Base-by-base conservation (phyloP, 64 coral and sea anemone species). In the Cladopsammia gracilis region DNA sequence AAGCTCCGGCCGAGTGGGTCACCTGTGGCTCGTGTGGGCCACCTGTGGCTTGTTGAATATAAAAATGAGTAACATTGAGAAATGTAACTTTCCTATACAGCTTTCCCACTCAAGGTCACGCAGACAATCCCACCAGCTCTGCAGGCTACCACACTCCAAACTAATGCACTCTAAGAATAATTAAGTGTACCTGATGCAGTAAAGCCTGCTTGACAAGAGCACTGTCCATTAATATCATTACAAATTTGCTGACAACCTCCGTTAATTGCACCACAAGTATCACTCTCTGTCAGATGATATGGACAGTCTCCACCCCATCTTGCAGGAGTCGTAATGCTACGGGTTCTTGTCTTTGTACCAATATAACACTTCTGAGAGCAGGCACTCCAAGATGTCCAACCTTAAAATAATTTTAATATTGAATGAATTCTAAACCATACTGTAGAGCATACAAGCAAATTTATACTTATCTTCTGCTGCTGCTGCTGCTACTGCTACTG, bases 171-270 rank as follows among this genome's bases (percentile, higher is more conserved):
- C 34, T 53, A 9, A 18, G 10, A 44, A 72, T 12, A 56, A 5
- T 56, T 52, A 2, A 52, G 51, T 48, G 18, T 80, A 96, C 95
- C 95, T 76, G 87, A 86, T 23, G 64, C 6, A 57, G n/a, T 42
- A 22, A 86, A 96, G 10, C 91, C 91, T 54, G 56, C 14, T 57
- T 43, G 58, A 90, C 95, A 96, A 60, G 79, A 93, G 7, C 95
- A 96, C 3, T 51, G 52, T 25, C 95, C 95, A 94, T 18, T 87
- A 25, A 42, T 16, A 34, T 49, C 22, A 76, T 68, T 52, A 69
- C 96, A 98, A 20, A 22, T 14, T 11, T 86, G 85, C 6, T 83
- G 44, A 77, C 96, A 98, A 12, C 96, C 92, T 62, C 90, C 90
- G 42, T 94, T 94, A n/a, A 45, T 23, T 71, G 78, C 24, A 3